Base-by-base conservation (phyloP, 2,113 vertebrate species). In the Melanotaenia duboulayi region DNA sequence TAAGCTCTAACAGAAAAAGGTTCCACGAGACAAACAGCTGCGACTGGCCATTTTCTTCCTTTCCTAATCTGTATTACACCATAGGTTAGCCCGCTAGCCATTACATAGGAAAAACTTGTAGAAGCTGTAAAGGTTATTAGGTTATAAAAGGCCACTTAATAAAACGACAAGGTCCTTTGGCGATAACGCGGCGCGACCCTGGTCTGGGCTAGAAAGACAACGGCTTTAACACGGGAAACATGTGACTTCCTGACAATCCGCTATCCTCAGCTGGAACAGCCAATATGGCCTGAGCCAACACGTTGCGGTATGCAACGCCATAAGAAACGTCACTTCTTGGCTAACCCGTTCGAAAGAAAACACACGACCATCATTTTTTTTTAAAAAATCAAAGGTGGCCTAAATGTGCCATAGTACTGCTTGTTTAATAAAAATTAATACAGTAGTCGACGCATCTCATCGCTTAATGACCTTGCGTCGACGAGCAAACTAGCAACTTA, bases 171-270 rank as follows among this genome's bases (percentile, higher is more conserved):
- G 4, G 51, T 13, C n/a, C 20, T 11, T 16, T 4, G 1, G 20
- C n/a, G 23, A 17, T 16, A 16, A n/a, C 16, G 23, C 24, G 39
- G 17, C 23, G 46, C 24, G 13, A 11, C 40, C 5, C 63, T 12
- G 20, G 23, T 64, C 56, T 23, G 62, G 58, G 55, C 57, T 71
- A 46, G 49, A 83, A 86, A 78, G 80, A 87, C 74, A 78, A 37
- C 54, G 19, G 16, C 61, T 51, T 57, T 75, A 66, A 81, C 81
- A 74, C 67, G 20, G 55, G 10, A 56, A 11, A 44, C 88, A 91
- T 78, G 89, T 89, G 87, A 91, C 77, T 86, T 82, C 71, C 71
- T 11, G 81, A 71, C 79, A 78, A 72, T 78, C 76, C 72, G 75
- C 82, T 78, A 78, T 75, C 65, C 82, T 81, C 85, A 82, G 70